A percentile compares a stretch with the other conserved stretches of the same genome.
These are phyloP conservation scores for Kuschelorhynchus macadamiae DNA, from an alignment of 2,888 invertebrate genomes.

Conservation along the genomic window DNA sequence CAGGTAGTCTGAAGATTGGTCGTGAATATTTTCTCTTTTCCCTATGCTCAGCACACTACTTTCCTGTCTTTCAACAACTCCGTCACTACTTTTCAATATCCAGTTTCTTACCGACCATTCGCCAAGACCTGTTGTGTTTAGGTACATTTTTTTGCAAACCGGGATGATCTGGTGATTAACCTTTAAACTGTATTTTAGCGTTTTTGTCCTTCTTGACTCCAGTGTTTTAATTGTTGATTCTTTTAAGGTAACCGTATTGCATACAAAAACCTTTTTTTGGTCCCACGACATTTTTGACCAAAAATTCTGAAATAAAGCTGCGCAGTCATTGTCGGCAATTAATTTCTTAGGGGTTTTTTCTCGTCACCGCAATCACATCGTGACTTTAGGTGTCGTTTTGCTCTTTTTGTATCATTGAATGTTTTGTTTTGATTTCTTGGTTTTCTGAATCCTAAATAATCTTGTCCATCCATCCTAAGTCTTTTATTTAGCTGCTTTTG, in stretches of 20 bases:
- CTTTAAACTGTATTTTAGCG: slow-evolving; percentile 7
- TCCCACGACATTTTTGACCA: slow-evolving; percentile 38
- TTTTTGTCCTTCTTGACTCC: not conserved
- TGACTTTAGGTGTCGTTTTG: slow-evolving; percentile 18
- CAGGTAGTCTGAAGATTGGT: not conserved
- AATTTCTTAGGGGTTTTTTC: slow-evolving; percentile 5
- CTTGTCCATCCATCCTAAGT: slow-evolving; percentile 22
- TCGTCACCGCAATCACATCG: slow-evolving; percentile 21
- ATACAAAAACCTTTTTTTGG: slow-evolving; percentile 40
- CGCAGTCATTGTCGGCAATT: slow-evolving; percentile 19
- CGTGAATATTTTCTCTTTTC: slow-evolving; percentile 2
- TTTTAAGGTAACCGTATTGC: slow-evolving; percentile 19
- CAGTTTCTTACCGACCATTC: slow-evolving; percentile 25
- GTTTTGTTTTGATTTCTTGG: slow-evolving; percentile 31
- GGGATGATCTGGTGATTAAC: not conserved
- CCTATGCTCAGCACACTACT: not conserved
- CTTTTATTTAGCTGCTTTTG: slow-evolving; percentile 20
- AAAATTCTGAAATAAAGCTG: slow-evolving; percentile 27
- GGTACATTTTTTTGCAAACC: slow-evolving; percentile 13
- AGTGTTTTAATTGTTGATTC: slow-evolving; percentile 8
- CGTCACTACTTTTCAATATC: slow-evolving; percentile 2
- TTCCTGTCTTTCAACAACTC: slow-evolving; percentile 2
- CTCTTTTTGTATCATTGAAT: slow-evolving; percentile 23
- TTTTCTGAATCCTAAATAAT: slow-evolving; percentile 38
- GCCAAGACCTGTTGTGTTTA: slow-evolving; percentile 15